phyloP scores from a whole-genome alignment of 1,140 invertebrate genomes.

The Drosophila pandora region DNA sequence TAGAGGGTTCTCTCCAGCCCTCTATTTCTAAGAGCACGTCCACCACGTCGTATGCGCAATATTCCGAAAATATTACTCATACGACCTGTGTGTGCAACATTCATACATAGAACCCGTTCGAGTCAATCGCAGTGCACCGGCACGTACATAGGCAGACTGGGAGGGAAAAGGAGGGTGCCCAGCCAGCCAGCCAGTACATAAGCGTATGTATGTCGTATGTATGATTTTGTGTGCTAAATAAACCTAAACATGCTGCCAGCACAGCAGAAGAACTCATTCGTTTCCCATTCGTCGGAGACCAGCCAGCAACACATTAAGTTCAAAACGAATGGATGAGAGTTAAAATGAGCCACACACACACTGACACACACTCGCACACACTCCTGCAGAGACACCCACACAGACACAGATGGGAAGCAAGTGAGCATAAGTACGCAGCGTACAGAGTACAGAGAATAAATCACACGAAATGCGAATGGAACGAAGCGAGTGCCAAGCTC shows the following conservation, averaged over 20 bases:
- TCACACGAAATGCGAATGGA: constrained; percentile 79
- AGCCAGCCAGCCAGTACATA: constrained; percentile 19
- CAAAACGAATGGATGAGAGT: constrained; percentile 79
- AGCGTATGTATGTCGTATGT: constrained; percentile 26
- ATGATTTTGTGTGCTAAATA: constrained; percentile 68
- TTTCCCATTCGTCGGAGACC: constrained; percentile 74
- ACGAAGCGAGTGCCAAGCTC: constrained; percentile 65
- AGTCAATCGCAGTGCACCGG: constrained; percentile 47
- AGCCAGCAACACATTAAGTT: constrained; percentile 70
- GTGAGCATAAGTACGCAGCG: constrained; percentile 79
- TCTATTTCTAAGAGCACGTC: background rate
- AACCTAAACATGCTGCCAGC: constrained; percentile 72
- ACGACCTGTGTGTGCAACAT: constrained; percentile 20
- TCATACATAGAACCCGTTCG: constrained; percentile 38
- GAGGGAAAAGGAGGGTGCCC: constrained; percentile 5
- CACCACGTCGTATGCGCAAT: constrained; percentile 59
- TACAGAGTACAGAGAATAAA: constrained; percentile 73
- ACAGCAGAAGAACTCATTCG: constrained; percentile 67
- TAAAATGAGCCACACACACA: constrained; percentile 71
- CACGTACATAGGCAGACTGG: constrained; percentile 16
- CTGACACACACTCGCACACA: constrained; percentile 27
- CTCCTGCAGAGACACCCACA: constrained; percentile 21
- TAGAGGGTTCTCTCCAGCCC: constrained; percentile 13
- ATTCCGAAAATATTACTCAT: constrained; percentile 30
- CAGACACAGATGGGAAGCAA: constrained; percentile 41